Evolutionary conservation across 1,140 invertebrate genomes (phyloP).

Genomic region (Hypothenemus hampei): DNA sequence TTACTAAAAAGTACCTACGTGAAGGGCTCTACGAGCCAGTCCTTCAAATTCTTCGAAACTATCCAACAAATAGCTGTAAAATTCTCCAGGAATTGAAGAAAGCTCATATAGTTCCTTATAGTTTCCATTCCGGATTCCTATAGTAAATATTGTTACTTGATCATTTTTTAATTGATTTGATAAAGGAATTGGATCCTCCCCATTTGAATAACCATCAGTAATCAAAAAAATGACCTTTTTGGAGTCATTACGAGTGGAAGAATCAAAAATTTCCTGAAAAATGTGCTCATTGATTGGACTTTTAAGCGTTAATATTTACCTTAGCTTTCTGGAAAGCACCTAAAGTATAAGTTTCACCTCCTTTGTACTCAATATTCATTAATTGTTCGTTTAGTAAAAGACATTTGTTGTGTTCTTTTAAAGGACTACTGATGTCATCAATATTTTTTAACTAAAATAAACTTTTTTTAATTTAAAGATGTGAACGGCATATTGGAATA

Average conservation of each 20-base stretch:
- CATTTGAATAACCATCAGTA: constrained; percentile 71
- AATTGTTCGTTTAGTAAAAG: constrained; percentile 57
- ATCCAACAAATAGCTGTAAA: constrained; percentile 64
- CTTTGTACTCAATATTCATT: constrained; percentile 56
- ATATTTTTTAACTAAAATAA: constrained; percentile 52
- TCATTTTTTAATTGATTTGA: constrained; percentile 52
- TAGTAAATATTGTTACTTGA: constrained; percentile 59
- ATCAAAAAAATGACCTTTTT: constrained; percentile 62
- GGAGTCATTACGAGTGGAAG: constrained; percentile 48
- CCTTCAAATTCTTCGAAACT: constrained; percentile 70
- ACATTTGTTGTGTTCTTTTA: constrained; percentile 57
- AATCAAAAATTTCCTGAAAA: constrained; percentile 54
- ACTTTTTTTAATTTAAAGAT: no score
- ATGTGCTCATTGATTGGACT: neutral
- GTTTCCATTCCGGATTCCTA: constrained; percentile 64
- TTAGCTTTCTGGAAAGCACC: constrained; percentile 62
- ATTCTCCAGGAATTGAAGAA: constrained; percentile 58
- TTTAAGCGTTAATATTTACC: constrained; percentile 40
- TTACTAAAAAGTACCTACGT: constrained; percentile 60
- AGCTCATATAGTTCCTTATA: constrained; percentile 61
- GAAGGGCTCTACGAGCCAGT: constrained; percentile 61
- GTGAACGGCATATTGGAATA: no score
- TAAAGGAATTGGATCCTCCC: constrained; percentile 59
- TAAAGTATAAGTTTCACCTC: constrained; percentile 65
- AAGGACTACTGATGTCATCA: constrained; percentile 56